Percentiles rank a stretch among this genome's conserved stretches.
Conservation (phyloP, 1,140 invertebrate genomes). For the Globodera ellingtonae region DNA sequence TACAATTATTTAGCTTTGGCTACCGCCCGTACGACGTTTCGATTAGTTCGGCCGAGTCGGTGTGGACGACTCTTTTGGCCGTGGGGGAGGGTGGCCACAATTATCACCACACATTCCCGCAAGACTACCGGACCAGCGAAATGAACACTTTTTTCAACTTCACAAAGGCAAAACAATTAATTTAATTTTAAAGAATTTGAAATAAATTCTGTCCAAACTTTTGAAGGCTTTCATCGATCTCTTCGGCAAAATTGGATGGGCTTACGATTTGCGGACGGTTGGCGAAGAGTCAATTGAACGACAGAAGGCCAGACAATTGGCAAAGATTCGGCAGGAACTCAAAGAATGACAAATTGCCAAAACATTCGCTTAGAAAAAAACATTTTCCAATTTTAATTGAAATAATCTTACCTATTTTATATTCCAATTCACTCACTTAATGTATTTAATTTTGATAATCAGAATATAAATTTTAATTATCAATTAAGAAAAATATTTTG, state of each 20-base stretch:
- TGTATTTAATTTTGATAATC: too few species aligned
- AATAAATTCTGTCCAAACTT: neutral
- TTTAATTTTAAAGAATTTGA: neutral
- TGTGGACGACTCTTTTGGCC: slow-evolving; percentile 53
- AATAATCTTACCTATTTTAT: too few species aligned
- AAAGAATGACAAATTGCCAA: neutral
- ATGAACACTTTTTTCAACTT: slow-evolving; percentile 77
- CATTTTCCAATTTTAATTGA: too few species aligned
- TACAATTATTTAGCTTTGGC: slow-evolving; percentile 74
- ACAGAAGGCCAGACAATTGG: slow-evolving; percentile 51
- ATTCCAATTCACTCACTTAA: too few species aligned
- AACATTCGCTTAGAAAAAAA: too few species aligned
- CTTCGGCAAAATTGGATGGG: slow-evolving; percentile 78
- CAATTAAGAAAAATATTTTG: too few species aligned
- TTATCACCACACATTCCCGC: slow-evolving; percentile 93
- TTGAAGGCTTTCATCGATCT: slow-evolving; percentile 75
- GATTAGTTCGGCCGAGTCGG: slow-evolving; percentile 72
- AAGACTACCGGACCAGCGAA: slow-evolving; percentile 88
- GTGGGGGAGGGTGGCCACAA: slow-evolving; percentile 54
- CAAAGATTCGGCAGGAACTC: slow-evolving; percentile 21
- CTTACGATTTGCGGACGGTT: slow-evolving; percentile 78
- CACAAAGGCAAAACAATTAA: slow-evolving; percentile 69
- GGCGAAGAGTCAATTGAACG: slow-evolving; percentile 48
- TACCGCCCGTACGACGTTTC: slow-evolving; percentile 81
- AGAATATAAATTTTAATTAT: too few species aligned